Evolutionary conservation across 2,888 invertebrate genomes (phyloP).

Genomic region (Yponomeuta cagnagella): DNA sequence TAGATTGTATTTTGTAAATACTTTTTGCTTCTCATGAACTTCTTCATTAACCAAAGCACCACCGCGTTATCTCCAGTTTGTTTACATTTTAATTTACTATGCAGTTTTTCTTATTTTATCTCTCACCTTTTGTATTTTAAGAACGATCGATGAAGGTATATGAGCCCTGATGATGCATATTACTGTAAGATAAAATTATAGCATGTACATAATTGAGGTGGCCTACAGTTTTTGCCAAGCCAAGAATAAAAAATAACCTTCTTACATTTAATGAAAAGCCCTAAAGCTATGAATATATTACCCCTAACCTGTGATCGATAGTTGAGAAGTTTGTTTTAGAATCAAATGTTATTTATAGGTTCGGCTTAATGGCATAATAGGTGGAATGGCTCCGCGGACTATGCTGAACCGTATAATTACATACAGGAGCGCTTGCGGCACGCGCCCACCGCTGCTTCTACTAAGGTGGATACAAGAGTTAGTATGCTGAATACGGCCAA

Average conservation of each 20-base stretch:
- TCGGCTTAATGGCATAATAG: too few relatives aligned
- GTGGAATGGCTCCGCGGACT: too few relatives aligned
- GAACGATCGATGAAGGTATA: neutral
- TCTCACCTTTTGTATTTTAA: neutral
- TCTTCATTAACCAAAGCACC: slow-evolving; percentile 10
- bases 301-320: too few relatives aligned
- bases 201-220: too few relatives aligned
- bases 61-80: neutral
- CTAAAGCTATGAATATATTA: too few relatives aligned
- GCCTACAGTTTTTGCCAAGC: too few relatives aligned
- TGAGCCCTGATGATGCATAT: too few relatives aligned
- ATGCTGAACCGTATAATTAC: neutral
- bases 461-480: too few relatives aligned
- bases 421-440: slow-evolving; percentile 20
- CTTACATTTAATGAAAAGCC: too few relatives aligned
- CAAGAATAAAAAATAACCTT: too few relatives aligned
- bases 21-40: slow-evolving; percentile 11
- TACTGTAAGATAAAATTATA: too few relatives aligned
- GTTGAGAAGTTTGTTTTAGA: neutral
- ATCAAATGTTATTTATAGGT: neutral
- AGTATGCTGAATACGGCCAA: too few relatives aligned
- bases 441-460: slow-evolving; percentile 5
- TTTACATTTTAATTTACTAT: neutral
- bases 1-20: slow-evolving; percentile 31
- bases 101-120: neutral